A percentile compares a stretch with the other conserved stretches of the same genome.
Conservation (phyloP, 53 echinoderm and acorn worm species). For the Pentamera pediparva region DNA sequence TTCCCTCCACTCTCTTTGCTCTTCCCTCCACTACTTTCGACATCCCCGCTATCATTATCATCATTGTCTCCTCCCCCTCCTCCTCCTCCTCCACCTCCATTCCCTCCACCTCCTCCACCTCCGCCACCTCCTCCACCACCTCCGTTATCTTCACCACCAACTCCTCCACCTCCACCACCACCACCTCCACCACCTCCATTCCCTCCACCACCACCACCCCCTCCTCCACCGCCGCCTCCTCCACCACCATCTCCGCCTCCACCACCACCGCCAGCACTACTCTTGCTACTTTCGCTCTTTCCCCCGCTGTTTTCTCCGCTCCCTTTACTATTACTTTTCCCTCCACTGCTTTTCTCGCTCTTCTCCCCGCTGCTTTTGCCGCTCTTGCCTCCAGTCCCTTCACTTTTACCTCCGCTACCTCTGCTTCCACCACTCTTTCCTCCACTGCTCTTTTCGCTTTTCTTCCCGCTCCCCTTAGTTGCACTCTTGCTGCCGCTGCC, state of each 20-base stretch:
- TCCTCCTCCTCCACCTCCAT: neutral
- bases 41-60: neutral
- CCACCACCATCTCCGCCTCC: neutral
- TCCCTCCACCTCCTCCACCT: neutral
- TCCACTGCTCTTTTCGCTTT: too few species aligned
- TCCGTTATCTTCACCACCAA: neutral
- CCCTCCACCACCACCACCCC: neutral
- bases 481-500: too few species aligned
- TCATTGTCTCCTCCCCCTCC: neutral
- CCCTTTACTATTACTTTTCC: neutral
- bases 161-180: neutral
- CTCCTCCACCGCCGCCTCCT: neutral
- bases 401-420: neutral
- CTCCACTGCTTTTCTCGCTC: neutral
- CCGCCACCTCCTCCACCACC: neutral
- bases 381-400: neutral
- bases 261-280: neutral
- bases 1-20: neutral
- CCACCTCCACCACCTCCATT: slow-evolving; percentile 14
- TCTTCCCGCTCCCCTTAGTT: too few species aligned
- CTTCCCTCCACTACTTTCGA: neutral
- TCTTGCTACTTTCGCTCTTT: neutral
- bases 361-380: neutral
- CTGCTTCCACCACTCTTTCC: too few species aligned
- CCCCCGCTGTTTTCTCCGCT: neutral